Percentiles rank a stretch among this genome's conserved stretches.
Evolutionary conservation across 64 coral and sea anemone genomes (phyloP).

Genomic region (Stichodactyla mertensii): DNA sequence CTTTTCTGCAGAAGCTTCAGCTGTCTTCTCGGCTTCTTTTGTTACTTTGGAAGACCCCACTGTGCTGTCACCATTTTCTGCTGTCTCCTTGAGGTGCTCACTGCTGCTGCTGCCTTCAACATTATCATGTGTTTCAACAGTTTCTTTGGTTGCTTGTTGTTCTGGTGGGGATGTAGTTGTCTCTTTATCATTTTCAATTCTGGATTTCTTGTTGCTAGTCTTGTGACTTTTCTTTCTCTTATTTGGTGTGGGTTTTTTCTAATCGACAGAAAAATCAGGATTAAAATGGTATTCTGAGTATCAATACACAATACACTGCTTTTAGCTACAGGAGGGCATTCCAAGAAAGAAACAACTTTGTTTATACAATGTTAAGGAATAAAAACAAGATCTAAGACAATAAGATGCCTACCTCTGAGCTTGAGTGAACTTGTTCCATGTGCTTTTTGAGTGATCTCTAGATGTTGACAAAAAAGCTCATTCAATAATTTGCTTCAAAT

Average conservation of each 20-base stretch:
- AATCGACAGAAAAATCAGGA: background rate
- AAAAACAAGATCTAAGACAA: too few relatives aligned
- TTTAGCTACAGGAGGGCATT: too few relatives aligned
- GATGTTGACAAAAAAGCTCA: background rate
- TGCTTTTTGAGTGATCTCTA: background rate
- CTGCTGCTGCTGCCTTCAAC: background rate
- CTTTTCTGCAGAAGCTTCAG: background rate
- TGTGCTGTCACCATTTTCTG: background rate
- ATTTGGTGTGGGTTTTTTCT: background rate
- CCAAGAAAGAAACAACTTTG: too few relatives aligned
- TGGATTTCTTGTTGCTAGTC: background rate
- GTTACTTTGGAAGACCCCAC: background rate
- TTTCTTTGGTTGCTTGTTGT: background rate
- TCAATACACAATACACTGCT: too few relatives aligned
- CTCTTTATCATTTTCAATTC: background rate
- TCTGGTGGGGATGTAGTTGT: background rate
- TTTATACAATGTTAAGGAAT: too few relatives aligned
- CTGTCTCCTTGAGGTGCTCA: background rate
- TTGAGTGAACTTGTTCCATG: background rate
- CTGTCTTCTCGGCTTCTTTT: background rate
- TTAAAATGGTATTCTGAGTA: background rate
- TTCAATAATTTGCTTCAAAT: too few relatives aligned
- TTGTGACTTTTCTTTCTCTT: conserved; percentile 1
- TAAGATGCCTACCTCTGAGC: background rate
- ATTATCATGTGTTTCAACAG: background rate